Evolutionary conservation across 2,113 vertebrate genomes (phyloP).

Genomic region (Myanophis thanlyinensis): DNA sequence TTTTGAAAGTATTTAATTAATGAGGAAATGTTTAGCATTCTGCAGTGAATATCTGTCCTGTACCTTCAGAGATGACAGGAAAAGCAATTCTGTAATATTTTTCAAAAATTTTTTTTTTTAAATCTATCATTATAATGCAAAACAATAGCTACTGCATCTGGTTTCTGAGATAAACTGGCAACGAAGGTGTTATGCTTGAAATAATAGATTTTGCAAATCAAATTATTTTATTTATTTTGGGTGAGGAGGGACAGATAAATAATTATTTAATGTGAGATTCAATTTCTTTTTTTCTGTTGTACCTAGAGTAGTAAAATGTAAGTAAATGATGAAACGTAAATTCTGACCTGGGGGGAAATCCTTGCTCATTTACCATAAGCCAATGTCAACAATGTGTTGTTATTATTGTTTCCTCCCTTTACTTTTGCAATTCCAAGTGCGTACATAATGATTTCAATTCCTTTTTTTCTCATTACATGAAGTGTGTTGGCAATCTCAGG

Average conservation of each 20-base stretch:
- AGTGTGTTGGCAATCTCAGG: too few species aligned
- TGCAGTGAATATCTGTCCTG: background rate
- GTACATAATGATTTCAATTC: too few species aligned
- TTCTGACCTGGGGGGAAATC: background rate
- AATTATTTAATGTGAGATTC: background rate
- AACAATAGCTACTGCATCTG: conserved; percentile 5
- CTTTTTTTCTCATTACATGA: too few species aligned
- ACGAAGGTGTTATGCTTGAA: background rate
- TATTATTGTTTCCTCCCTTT: too few species aligned
- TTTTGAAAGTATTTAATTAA: conserved; percentile 29
- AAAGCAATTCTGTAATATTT: background rate
- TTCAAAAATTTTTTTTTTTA: conserved; percentile 15
- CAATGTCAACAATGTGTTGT: background rate
- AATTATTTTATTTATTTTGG: conserved; percentile 5
- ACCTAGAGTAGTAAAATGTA: background rate
- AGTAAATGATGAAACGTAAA: background rate
- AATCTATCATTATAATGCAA: background rate
- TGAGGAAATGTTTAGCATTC: conserved; percentile 5
- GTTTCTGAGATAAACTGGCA: background rate
- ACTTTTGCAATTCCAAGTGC: too few species aligned
- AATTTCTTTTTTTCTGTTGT: background rate
- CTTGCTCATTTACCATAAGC: background rate
- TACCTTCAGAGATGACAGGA: conserved; percentile 13
- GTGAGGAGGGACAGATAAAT: background rate
- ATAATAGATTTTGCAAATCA: conserved; percentile 25